These are phyloP conservation scores for Hippocampus zosterae DNA, from an alignment of 2,113 vertebrate species.

Conservation along the genomic window DNA sequence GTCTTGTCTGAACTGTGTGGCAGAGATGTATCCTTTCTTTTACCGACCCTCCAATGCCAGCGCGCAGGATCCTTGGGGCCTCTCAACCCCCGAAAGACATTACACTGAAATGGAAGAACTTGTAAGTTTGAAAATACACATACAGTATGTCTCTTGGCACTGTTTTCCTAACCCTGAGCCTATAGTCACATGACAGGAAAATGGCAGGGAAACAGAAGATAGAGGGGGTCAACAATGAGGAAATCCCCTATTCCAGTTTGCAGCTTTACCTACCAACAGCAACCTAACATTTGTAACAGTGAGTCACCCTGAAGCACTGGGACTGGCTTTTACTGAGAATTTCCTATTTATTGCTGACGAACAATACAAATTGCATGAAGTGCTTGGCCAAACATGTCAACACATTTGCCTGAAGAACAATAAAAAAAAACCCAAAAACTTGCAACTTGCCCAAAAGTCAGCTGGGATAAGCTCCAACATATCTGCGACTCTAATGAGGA, in stretches of 20 bases:
- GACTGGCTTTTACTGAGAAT: neutral
- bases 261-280: neutral
- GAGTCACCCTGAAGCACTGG: neutral
- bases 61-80: slow-evolving; percentile 72
- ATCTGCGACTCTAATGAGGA: neutral
- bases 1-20: slow-evolving; percentile 78
- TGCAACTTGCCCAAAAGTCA: neutral
- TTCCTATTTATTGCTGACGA: neutral
- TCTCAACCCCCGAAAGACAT: slow-evolving; percentile 57
- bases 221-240: slow-evolving; percentile 37
- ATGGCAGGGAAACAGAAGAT: slow-evolving; percentile 21
- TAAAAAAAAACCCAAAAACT: neutral
- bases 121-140: slow-evolving; percentile 58
- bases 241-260: slow-evolving; percentile 39
- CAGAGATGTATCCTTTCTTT: slow-evolving; percentile 85
- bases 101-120: slow-evolving; percentile 66
- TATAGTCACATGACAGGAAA: slow-evolving; percentile 46
- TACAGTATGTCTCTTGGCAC: neutral
- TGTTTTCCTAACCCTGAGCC: slow-evolving; percentile 13
- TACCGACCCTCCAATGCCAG: slow-evolving; percentile 71
- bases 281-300: neutral
- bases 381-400: neutral
- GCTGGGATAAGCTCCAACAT: neutral
- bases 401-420: neutral
- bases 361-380: neutral